Evolutionary conservation across 2,888 invertebrate genomes (phyloP).

Genomic region (Pseudanteris insignis): DNA sequence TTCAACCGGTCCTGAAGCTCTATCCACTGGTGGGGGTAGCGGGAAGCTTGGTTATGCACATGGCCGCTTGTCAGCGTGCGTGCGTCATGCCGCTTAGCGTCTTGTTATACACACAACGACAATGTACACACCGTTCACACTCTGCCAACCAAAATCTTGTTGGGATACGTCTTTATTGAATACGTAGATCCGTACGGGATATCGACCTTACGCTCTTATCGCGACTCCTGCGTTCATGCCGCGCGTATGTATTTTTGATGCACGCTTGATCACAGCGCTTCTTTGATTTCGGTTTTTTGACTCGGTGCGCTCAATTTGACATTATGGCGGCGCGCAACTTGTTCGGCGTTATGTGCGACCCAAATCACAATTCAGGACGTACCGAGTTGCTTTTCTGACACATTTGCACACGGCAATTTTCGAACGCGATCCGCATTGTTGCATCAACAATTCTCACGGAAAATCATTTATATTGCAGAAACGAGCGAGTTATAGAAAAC

Average conservation of each 20-base stretch:
- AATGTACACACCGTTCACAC: conserved; percentile 17
- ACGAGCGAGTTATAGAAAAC: conserved; percentile 39
- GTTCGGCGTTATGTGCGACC: too few relatives aligned
- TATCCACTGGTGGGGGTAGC: neutral
- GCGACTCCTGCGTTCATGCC: neutral
- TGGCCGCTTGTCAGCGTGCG: conserved; percentile 32
- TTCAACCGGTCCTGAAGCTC: too few relatives aligned
- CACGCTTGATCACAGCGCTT: neutral
- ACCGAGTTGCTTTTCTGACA: too few relatives aligned
- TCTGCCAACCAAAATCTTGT: conserved; percentile 10
- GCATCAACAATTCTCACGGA: neutral
- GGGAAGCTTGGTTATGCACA: conserved; percentile 38
- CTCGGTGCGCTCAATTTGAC: neutral
- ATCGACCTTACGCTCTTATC: conserved; percentile 12
- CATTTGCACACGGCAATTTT: neutral
- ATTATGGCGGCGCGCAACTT: conserved; percentile 3
- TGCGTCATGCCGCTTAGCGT: conserved; percentile 49
- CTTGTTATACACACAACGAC: conserved; percentile 35
- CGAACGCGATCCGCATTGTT: neutral
- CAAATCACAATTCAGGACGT: neutral
- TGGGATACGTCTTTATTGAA: conserved; percentile 24
- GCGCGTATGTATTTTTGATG: neutral
- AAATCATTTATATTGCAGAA: conserved; percentile 43
- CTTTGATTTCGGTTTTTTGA: too few relatives aligned
- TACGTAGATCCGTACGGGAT: conserved; percentile 13